phyloP scores from a whole-genome alignment of 2,888 invertebrate species.

The Metopia argyrocephala region DNA sequence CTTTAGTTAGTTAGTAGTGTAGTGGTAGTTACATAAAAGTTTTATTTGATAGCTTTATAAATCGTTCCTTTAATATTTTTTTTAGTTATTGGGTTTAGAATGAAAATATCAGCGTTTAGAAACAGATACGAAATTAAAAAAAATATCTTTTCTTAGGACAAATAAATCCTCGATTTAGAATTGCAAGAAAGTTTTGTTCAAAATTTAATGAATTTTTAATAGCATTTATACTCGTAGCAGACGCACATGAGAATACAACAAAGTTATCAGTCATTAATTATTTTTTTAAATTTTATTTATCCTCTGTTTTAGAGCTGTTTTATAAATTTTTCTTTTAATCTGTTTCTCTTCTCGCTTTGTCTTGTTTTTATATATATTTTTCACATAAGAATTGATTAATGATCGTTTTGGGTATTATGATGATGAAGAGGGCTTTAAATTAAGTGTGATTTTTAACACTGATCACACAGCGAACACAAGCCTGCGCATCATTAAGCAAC shows the following conservation, averaged over 20 bases:
- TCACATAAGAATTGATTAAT: slow-evolving; percentile 56
- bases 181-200: too few species aligned
- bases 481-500: slow-evolving; percentile 53
- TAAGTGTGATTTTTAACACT: slow-evolving; percentile 64
- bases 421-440: slow-evolving; percentile 27
- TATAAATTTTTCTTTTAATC: background rate
- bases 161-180: too few species aligned
- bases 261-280: slow-evolving; percentile 58
- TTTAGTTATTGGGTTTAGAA: too few species aligned
- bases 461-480: slow-evolving; percentile 6
- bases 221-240: slow-evolving; percentile 34
- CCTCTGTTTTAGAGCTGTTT: slow-evolving; percentile 15
- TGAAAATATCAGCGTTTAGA: too few species aligned
- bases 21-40: too few species aligned
- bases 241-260: slow-evolving; percentile 48
- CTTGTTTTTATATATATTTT: too few species aligned
- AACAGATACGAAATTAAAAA: too few species aligned
- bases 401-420: slow-evolving; percentile 43
- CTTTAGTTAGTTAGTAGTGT: too few species aligned
- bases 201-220: slow-evolving; percentile 59
- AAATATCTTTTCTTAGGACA: too few species aligned
- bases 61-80: too few species aligned
- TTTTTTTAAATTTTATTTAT: background rate
- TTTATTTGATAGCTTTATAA: too few species aligned
- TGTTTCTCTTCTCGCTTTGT: slow-evolving; percentile 17